These are phyloP conservation scores for Gallinago jamesoni DNA, from an alignment of 2,113 vertebrate genomes.

Conservation along the genomic window DNA sequence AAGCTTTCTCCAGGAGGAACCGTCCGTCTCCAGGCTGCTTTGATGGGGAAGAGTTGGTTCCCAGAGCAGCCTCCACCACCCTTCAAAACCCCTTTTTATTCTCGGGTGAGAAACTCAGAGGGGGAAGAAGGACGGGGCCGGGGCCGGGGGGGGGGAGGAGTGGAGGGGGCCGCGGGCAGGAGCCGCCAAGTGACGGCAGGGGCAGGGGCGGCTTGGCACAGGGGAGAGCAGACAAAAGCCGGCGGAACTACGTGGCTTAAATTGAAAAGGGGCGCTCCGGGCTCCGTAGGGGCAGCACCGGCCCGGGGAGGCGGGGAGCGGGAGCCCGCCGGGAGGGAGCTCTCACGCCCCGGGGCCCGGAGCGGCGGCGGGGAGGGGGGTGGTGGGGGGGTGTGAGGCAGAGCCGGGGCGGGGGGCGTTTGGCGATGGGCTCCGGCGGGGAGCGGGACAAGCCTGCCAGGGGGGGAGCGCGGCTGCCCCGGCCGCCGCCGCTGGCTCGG, in stretches of 20 bases:
- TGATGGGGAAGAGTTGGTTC: background rate
- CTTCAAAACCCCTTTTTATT: background rate
- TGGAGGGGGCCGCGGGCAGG: background rate
- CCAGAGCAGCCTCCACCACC: background rate
- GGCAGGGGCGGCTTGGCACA: background rate
- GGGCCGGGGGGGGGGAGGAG: no score
- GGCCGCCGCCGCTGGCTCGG: background rate
- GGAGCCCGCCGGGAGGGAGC: background rate
- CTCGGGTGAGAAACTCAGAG: background rate
- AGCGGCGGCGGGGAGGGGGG: background rate
- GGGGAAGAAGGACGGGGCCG: no score
- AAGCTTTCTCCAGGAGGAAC: background rate
- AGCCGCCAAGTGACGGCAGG: background rate
- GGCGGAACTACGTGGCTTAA: conserved; percentile 58
- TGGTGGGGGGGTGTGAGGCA: background rate
- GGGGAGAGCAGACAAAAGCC: conserved; percentile 24
- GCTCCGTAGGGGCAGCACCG: background rate
- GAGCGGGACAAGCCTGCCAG: background rate
- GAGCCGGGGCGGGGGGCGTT: background rate
- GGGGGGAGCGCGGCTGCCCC: background rate
- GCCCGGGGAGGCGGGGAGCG: background rate
- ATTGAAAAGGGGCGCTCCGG: conserved; percentile 22
- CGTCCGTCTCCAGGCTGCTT: background rate
- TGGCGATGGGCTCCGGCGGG: background rate
- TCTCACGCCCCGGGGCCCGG: no score